A percentile compares a stretch with the other conserved stretches of the same genome.
Evolutionary conservation across 2,797 vertebrate species (phyloP).

Genomic region (Dermochelys coriacea): DNA sequence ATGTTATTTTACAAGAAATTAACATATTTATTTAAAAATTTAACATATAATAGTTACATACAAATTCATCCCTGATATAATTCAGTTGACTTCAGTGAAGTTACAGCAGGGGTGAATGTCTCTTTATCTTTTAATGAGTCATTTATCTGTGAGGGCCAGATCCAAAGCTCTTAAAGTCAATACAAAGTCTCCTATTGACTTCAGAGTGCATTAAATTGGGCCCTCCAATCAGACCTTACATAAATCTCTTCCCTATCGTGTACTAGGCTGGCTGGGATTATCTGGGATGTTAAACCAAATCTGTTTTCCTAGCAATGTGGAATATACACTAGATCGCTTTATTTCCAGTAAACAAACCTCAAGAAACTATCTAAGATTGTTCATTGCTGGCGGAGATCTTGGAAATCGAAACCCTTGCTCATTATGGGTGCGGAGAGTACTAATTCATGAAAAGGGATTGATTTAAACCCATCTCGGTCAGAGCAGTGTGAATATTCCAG

Average conservation of each 20-base stretch:
- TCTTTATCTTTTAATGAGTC: background rate
- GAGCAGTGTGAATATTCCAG: background rate
- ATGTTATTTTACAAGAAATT: conserved; percentile 5
- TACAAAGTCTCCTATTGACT: background rate
- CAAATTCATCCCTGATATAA: background rate
- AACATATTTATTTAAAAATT: background rate
- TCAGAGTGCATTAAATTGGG: background rate
- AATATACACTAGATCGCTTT: background rate
- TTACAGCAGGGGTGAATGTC: background rate
- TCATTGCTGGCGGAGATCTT: background rate
- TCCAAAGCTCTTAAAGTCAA: background rate
- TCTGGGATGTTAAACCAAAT: conserved; percentile 27
- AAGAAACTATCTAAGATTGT: background rate
- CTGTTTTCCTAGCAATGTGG: background rate
- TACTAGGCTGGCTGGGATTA: background rate
- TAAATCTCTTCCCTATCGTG: background rate
- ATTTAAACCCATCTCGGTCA: background rate
- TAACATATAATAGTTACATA: background rate
- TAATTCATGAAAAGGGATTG: background rate
- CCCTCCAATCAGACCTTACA: background rate
- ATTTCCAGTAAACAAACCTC: background rate
- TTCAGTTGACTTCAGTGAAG: background rate
- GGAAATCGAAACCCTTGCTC: background rate
- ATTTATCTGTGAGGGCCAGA: background rate
- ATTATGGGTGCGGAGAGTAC: fast-evolving